A percentile compares a stretch with the other conserved stretches of the same genome.
Evolutionary conservation across 2,797 vertebrate genomes (phyloP).

Genomic region (Crocodylus rhombifer): DNA sequence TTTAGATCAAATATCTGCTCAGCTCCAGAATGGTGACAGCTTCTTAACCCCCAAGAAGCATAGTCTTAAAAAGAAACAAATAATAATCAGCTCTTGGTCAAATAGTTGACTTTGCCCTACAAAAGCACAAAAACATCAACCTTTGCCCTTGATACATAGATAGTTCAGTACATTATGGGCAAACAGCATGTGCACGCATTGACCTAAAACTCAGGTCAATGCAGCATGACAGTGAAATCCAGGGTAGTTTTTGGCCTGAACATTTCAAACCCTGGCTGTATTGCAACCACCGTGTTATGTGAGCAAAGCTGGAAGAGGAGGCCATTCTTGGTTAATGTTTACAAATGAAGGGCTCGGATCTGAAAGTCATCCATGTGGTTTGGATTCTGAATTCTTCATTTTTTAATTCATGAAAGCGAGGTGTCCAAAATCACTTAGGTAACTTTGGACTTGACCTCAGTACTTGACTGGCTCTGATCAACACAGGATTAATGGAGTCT

Average conservation of each 20-base stretch:
- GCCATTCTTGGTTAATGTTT: neutral
- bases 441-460: accelerated
- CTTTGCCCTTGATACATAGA: slow-evolving; percentile 40
- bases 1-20: slow-evolving; percentile 47
- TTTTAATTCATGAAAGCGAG: neutral
- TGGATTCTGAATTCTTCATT: neutral
- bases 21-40: neutral
- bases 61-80: slow-evolving; percentile 11
- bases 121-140: slow-evolving; percentile 49
- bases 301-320: neutral
- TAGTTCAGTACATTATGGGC: neutral
- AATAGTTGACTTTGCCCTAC: slow-evolving; percentile 24
- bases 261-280: neutral
- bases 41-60: neutral
- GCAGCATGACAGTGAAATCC: neutral
- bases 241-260: slow-evolving; percentile 46
- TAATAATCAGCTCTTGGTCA: neutral
- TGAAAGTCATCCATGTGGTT: neutral
- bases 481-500: neutral
- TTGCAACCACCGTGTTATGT: slow-evolving; percentile 30
- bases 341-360: neutral
- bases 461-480: accelerated
- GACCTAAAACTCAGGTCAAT: slow-evolving; percentile 30
- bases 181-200: neutral
- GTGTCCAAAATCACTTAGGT: neutral